phyloP scores from a whole-genome alignment of 1,140 invertebrate genomes.

The Dreissena polymorpha region DNA sequence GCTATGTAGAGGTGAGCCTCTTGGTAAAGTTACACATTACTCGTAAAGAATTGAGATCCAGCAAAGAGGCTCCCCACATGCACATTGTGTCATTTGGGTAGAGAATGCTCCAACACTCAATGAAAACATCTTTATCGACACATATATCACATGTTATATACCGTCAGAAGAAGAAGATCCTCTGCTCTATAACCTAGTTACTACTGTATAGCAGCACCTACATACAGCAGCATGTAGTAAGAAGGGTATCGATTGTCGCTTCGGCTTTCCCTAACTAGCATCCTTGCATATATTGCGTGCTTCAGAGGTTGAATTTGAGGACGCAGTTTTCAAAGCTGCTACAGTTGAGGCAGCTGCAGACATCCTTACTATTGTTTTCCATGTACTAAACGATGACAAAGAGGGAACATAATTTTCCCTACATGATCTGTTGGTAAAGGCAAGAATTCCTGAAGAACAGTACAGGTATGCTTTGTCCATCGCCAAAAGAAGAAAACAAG shows the following conservation, averaged over 20 bases:
- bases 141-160: too few species aligned
- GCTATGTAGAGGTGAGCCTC: too few species aligned
- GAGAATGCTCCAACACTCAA: too few species aligned
- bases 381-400: background rate
- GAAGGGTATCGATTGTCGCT: conserved; percentile 16
- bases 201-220: background rate
- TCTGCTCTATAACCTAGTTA: background rate
- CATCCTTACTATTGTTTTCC: background rate
- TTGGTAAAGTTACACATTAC: background rate
- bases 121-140: too few species aligned
- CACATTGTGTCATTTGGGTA: too few species aligned
- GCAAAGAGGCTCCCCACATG: too few species aligned
- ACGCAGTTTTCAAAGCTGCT: background rate
- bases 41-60: too few species aligned
- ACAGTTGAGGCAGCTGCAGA: conserved; percentile 4
- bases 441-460: background rate
- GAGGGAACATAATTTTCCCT: background rate
- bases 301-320: background rate
- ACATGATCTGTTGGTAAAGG: conserved; percentile 5
- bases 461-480: conserved; percentile 10
- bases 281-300: background rate
- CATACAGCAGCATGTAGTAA: background rate
- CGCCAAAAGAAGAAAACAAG: background rate
- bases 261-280: conserved; percentile 2
- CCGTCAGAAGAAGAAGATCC: background rate